Base-by-base conservation (phyloP, 2,113 vertebrate genomes). In the Leucopsar rothschildi region DNA sequence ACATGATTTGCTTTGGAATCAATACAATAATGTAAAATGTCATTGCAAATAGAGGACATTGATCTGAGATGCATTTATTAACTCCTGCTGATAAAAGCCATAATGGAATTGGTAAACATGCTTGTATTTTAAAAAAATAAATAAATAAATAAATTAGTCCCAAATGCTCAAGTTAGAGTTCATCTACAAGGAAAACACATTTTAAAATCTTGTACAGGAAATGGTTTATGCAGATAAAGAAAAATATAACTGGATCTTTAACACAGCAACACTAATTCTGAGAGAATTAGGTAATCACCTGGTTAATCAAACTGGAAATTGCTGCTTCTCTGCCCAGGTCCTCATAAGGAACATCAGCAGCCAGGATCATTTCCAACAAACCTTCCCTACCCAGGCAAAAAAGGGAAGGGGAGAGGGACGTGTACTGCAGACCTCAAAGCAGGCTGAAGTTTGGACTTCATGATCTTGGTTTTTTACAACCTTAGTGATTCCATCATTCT, bases 21-120 rank as follows among this genome's bases (percentile, higher is more conserved):
- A 72, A 92, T 93, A 53, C 73, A 55, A 56, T 84, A 60, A 84
- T 89, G 69, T 91, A 55, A 92, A 95, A 94, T 91, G 91, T 81
- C 89, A 92, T 76, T 78, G 81, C 90, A 92, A 71, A 84, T 63
- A 63, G 81, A 86, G 84, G 52, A 63, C 73, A 70, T 81, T 86
- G 93, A 91, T 83, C 77, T 92, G 81, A 78, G 78, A 39, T 59
- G 52, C 72, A 71, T 88, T 90, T 81, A 91, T 95, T 94, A 94
- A 81, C 56, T 93, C 56, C 40, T 1, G 3, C 91, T 91, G 57
- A 68, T 84, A 64, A 81, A 92, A 90, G 31, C 6, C 47, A n/a
- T 75, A 88, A 59, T 23, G 22, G 60, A 86, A 81, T 28, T 16
- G 6, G 52, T 55, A 42, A 73, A 60, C 23, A 12, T 47, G 56